A percentile compares a stretch with the other conserved stretches of the same genome.
Evolutionary conservation across 2,888 invertebrate species (phyloP).

Genomic region (Patella depressa): DNA sequence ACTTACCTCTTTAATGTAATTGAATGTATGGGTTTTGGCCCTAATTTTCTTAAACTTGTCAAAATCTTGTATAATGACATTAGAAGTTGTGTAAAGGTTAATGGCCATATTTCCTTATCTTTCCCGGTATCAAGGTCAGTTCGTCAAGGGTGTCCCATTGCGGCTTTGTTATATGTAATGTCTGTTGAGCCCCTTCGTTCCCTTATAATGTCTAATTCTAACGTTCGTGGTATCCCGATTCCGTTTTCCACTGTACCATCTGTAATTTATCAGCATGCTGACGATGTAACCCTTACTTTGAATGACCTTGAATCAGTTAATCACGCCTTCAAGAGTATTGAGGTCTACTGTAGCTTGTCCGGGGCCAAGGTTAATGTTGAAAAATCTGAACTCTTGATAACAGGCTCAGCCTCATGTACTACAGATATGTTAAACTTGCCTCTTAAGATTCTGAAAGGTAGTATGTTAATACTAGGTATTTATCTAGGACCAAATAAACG

Average conservation of each 20-base stretch:
- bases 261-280: background rate
- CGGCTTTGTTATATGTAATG: background rate
- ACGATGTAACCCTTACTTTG: background rate
- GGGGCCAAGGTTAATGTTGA: background rate
- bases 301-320: background rate
- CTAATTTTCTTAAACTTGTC: slow-evolving; percentile 38
- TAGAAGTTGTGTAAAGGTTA: slow-evolving; percentile 37
- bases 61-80: slow-evolving; percentile 39
- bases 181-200: background rate
- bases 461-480: background rate
- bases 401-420: background rate
- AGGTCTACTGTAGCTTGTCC: background rate
- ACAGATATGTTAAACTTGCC: background rate
- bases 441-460: background rate
- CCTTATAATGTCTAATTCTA: background rate
- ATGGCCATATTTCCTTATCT: slow-evolving; percentile 35
- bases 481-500: background rate
- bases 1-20: slow-evolving; percentile 39
- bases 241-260: background rate
- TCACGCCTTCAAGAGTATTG: background rate
- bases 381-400: background rate
- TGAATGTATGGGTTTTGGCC: slow-evolving; percentile 38
- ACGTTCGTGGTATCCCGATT: background rate
- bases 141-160: background rate
- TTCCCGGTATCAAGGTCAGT: background rate